These are phyloP conservation scores for Vespertilio murinus DNA, from an alignment of 2,797 vertebrate species.

Conservation along the genomic window DNA sequence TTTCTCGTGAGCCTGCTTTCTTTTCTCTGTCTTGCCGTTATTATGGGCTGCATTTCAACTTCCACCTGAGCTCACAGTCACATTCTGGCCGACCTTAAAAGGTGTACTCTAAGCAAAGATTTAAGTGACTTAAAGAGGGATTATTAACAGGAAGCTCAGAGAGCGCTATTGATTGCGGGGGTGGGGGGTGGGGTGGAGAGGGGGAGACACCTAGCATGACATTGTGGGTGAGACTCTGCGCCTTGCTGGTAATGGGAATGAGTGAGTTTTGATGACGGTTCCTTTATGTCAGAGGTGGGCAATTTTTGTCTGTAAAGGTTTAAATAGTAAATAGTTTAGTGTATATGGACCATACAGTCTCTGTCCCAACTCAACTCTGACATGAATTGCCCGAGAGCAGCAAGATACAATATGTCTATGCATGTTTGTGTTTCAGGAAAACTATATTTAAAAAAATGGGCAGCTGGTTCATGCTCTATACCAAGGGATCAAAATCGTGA, in stretches of 20 bases:
- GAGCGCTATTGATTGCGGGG: background rate
- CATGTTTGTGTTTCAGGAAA: background rate
- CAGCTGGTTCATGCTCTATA: background rate
- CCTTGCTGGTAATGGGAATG: background rate
- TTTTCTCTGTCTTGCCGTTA: background rate
- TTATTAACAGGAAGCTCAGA: background rate
- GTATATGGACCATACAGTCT: background rate
- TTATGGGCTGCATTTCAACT: slow-evolving; percentile 29
- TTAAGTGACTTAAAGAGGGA: background rate
- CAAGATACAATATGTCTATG: background rate
- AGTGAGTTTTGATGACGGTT: background rate
- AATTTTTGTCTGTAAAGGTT: background rate
- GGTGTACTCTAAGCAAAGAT: background rate
- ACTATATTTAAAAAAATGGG: slow-evolving; percentile 3
- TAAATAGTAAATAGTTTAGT: slow-evolving; percentile 43
- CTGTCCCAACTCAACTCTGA: background rate
- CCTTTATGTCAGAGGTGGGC: background rate
- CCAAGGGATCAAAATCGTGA: background rate
- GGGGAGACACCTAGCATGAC: background rate
- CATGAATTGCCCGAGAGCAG: background rate
- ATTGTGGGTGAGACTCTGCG: background rate
- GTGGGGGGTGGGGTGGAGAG: too few species aligned
- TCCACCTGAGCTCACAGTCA: background rate
- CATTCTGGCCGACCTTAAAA: background rate
- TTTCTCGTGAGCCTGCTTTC: background rate